phyloP scores from a whole-genome alignment of 2,888 invertebrate genomes.

The Ectemnius lituratus region DNA sequence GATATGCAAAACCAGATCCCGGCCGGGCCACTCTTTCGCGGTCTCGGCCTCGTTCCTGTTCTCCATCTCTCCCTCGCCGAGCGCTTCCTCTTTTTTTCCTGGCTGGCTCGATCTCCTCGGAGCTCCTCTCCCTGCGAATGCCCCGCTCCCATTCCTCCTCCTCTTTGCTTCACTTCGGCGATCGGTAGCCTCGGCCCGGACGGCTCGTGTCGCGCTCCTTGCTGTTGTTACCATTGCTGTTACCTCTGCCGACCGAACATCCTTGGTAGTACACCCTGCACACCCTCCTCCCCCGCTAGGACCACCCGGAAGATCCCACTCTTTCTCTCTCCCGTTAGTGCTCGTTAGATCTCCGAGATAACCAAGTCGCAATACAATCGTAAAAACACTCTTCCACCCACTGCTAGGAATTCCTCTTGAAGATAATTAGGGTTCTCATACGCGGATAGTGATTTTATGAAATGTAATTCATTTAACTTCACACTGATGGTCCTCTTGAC shows the following conservation, averaged over 20 bases:
- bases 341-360: conserved; percentile 44
- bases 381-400: not conserved
- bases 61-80: conserved; percentile 14
- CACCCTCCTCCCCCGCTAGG: conserved; percentile 28
- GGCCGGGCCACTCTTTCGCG: conserved; percentile 48
- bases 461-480: too few species aligned
- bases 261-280: conserved; percentile 26
- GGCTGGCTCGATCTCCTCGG: conserved; percentile 44
- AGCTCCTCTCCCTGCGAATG: conserved; percentile 32
- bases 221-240: conserved; percentile 45
- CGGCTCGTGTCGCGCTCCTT: conserved; percentile 45
- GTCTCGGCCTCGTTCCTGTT: conserved; percentile 28
- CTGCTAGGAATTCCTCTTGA: not conserved
- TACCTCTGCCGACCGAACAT: conserved; percentile 33
- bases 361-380: conserved; percentile 20
- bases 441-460: too few species aligned
- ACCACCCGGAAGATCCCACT: conserved; percentile 46
- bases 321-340: conserved; percentile 23
- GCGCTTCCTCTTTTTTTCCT: conserved; percentile 12
- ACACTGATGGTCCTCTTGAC: not conserved
- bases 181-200: conserved; percentile 40
- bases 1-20: conserved; percentile 74
- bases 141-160: conserved; percentile 15
- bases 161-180: conserved; percentile 15
- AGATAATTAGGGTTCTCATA: not conserved